phyloP scores from a whole-genome alignment of 2,888 invertebrate species.

The Agonopterix arenella region DNA sequence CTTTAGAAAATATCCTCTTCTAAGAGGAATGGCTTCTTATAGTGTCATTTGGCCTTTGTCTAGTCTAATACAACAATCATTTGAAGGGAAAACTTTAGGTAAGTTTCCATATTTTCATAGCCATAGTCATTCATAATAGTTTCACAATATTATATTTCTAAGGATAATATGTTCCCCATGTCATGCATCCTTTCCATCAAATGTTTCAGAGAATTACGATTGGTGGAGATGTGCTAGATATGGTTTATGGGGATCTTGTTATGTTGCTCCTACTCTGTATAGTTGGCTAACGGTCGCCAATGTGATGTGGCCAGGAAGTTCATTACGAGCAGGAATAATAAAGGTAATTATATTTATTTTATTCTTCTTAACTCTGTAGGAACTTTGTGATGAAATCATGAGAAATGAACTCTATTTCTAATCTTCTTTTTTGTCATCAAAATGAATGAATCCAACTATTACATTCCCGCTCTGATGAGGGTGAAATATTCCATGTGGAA shows the following conservation, averaged over 20 bases:
- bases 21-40: conserved; percentile 82
- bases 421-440: background rate
- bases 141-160: too few relatives aligned
- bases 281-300: conserved; percentile 87
- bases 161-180: too few relatives aligned
- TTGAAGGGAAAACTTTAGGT: conserved; percentile 80
- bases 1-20: conserved; percentile 59
- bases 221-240: conserved; percentile 84
- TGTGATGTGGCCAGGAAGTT: conserved; percentile 84
- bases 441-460: background rate
- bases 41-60: conserved; percentile 85
- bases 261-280: conserved; percentile 88
- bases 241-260: conserved; percentile 87
- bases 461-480: too few relatives aligned
- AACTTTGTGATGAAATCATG: background rate
- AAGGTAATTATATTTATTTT: conserved; percentile 75
- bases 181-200: too few relatives aligned
- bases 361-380: background rate
- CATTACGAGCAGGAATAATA: conserved; percentile 81
- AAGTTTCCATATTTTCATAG: conserved; percentile 31
- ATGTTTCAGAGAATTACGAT: conserved; percentile 74
- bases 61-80: conserved; percentile 83
- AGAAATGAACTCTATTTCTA: background rate
- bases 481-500: too few relatives aligned
- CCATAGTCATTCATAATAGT: too few relatives aligned